phyloP scores from a whole-genome alignment of 1,140 invertebrate species.

The Drosophila dunni region DNA sequence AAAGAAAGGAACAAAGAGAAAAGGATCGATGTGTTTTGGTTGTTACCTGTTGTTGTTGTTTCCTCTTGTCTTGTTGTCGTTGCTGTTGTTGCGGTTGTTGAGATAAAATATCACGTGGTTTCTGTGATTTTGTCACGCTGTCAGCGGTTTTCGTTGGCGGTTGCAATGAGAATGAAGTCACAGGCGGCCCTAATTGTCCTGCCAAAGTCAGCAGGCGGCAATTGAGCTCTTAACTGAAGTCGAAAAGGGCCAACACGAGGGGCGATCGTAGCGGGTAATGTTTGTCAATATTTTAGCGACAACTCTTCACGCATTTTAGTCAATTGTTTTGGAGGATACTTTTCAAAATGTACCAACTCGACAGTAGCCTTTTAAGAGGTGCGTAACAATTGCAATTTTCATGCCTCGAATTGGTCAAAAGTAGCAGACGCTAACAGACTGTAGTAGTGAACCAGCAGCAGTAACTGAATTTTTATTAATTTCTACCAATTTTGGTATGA shows the following conservation, averaged over 20 bases:
- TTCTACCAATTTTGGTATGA: constrained; percentile 43
- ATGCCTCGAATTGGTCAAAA: constrained; percentile 36
- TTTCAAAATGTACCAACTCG: constrained; percentile 1
- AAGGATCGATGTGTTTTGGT: constrained; percentile 9
- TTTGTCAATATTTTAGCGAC: constrained; percentile 83
- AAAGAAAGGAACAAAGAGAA: neutral
- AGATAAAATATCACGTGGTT: constrained; percentile 84
- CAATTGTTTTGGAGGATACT: constrained; percentile 23
- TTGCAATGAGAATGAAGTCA: constrained; percentile 34
- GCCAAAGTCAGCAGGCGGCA: constrained; percentile 50
- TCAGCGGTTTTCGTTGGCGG: constrained; percentile 73
- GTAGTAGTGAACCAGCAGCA: neutral
- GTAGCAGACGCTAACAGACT: neutral
- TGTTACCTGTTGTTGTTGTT: constrained; percentile 55
- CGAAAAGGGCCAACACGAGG: neutral
- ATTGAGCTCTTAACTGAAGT: constrained; percentile 12
- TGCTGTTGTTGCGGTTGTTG: constrained; percentile 73
- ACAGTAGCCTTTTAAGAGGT: constrained; percentile 49
- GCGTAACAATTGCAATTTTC: constrained; percentile 79
- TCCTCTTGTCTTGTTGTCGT: constrained; percentile 1
- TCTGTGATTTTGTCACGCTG: constrained; percentile 83
- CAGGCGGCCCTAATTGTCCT: constrained; percentile 70
- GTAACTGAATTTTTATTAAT: constrained; percentile 40
- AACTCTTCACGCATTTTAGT: constrained; percentile 74
- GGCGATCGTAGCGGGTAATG: constrained; percentile 40